Evolutionary conservation across 2,113 vertebrate species (phyloP).

Genomic region (Silurus asotus): DNA sequence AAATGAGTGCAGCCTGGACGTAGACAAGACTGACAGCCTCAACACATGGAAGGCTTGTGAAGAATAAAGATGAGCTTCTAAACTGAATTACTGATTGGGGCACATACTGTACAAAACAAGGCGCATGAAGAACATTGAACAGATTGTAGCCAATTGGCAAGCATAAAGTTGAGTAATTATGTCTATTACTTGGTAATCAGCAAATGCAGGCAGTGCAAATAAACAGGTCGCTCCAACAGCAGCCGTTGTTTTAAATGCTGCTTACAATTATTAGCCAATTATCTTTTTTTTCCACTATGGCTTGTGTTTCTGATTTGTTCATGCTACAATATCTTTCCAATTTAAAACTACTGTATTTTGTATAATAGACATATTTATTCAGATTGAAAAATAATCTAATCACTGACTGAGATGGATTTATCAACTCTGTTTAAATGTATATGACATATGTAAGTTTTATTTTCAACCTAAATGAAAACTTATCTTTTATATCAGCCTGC

Average conservation of each 20-base stretch:
- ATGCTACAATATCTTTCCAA: not conserved
- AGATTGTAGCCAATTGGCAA: slow-evolving; percentile 23
- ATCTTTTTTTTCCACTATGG: not conserved
- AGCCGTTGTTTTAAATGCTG: not conserved
- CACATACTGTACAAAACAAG: not conserved
- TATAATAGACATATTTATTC: not conserved
- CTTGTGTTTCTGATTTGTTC: slow-evolving; percentile 4
- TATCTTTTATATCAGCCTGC: not conserved
- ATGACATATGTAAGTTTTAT: not conserved
- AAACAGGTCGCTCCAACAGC: slow-evolving; percentile 17
- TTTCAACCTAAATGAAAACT: not conserved
- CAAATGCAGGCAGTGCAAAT: slow-evolving; percentile 16
- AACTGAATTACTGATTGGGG: slow-evolving; percentile 14
- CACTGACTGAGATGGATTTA: not conserved
- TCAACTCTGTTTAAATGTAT: not conserved
- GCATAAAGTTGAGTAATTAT: slow-evolving; percentile 13
- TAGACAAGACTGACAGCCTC: not conserved
- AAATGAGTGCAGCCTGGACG: slow-evolving; percentile 10
- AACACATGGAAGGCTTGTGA: not conserved
- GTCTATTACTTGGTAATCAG: slow-evolving; percentile 27
- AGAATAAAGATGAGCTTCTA: not conserved
- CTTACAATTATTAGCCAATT: not conserved
- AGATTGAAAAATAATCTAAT: not conserved
- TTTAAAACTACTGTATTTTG: not conserved
- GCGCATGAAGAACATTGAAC: slow-evolving; percentile 10